Evolutionary conservation across 2,113 vertebrate genomes (phyloP).

Genomic region (Patagioenas fasciata): DNA sequence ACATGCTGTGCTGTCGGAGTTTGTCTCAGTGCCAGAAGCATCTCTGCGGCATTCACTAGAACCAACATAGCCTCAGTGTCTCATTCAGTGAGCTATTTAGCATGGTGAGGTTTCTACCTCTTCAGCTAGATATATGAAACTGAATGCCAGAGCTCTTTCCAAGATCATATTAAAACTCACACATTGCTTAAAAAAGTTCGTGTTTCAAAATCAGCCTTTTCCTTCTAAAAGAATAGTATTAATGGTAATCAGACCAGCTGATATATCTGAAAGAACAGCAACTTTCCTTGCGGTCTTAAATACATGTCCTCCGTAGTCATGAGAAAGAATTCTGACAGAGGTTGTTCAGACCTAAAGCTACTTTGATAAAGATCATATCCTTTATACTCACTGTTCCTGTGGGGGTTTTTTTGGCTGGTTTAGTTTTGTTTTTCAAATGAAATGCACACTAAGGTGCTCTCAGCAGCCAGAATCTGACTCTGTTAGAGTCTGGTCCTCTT

Average conservation of each 20-base stretch:
- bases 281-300: background rate
- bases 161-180: background rate
- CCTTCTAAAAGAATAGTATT: background rate
- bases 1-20: background rate
- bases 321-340: background rate
- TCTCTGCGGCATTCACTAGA: background rate
- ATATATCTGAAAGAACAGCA: background rate
- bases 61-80: fast-evolving
- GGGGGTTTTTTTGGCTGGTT: too few species aligned
- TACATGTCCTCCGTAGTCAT: background rate
- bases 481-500: background rate
- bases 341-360: background rate
- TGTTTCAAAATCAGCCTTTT: background rate
- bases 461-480: background rate
- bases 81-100: background rate
- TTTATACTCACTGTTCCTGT: background rate
- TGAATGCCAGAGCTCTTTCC: background rate
- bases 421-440: background rate
- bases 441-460: background rate
- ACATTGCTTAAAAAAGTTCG: background rate
- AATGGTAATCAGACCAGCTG: background rate
- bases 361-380: background rate
- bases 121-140: background rate
- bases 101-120: background rate
- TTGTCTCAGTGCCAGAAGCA: background rate